These are phyloP conservation scores for Carassius auratus DNA, from an alignment of 2,113 vertebrate genomes.

Conservation along the genomic window DNA sequence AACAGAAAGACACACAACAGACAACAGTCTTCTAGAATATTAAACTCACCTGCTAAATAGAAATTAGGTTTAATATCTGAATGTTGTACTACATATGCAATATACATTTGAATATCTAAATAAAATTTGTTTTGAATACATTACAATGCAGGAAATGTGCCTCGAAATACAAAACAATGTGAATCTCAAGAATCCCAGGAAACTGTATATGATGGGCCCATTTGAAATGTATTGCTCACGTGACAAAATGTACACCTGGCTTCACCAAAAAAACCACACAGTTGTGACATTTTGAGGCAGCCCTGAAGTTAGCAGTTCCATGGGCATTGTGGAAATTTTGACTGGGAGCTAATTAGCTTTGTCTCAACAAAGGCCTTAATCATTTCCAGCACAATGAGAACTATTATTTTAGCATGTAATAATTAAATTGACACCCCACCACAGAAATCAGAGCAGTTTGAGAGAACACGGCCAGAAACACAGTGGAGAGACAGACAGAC, in stretches of 20 bases:
- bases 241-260: not conserved
- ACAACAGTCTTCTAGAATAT: not conserved
- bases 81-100: not conserved
- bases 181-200: not conserved
- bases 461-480: not conserved
- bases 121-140: too few species aligned
- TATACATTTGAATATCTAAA: not conserved
- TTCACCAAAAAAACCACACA: not conserved
- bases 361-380: not conserved
- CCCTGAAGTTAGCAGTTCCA: not conserved
- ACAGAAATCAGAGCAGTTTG: not conserved
- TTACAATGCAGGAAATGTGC: too few species aligned
- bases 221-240: not conserved
- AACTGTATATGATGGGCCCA: not conserved
- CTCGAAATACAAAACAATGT: not conserved
- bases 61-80: not conserved
- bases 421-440: constrained; percentile 6
- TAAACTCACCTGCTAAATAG: not conserved
- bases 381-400: not conserved
- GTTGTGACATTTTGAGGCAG: not conserved
- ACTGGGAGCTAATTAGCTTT: constrained; percentile 12
- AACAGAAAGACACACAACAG: constrained; percentile 82
- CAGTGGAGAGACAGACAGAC: not conserved
- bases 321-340: not conserved
- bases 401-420: constrained; percentile 31